Evolutionary conservation across 1,140 invertebrate species (phyloP), one percentile per base, ranked within the genome.

Genomic region (Heterodera carotae): DNA sequence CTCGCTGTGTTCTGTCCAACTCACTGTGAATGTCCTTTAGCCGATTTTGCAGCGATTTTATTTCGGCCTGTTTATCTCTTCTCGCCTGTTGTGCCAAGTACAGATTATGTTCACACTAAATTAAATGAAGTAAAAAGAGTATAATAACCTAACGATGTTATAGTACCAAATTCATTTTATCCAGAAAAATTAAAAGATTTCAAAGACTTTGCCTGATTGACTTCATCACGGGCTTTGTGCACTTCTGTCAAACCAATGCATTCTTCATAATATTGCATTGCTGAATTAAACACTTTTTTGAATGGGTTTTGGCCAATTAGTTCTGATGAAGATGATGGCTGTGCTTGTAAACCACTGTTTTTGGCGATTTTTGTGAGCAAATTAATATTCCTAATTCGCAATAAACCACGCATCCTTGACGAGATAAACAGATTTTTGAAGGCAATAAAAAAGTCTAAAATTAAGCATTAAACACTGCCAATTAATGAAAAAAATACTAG

Each of bases 11-110:
- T 81, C 91, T 91, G 78, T 92, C 91, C 86, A 93, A 89, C 84
- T 93, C 92, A 2, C 89, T 88, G 80, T 91, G 90, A 3, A 93
- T 88, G 53, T 91, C 91, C 82, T 92, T 91, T 10, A 93, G 85
- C 69, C 91, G 89, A 27, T 88, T 87, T 77, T 93, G 92, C 12
- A 92, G 88, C 15, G 84, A 82, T 12, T 89, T 87, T 29, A 93
- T 80, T 78, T 90, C 86, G 15, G 88, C 86, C 39, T 91, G 91
- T 25, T 90, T 86, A 29, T 91, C 89, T 62, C 92, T 87, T 56
- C 92, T 86, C 36, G 27, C 56, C 67, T 77, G 83, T 64, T 73
- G 72, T 22, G 82, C 60, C 25, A 48, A n/a, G 59, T 59, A 66
- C 69, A 72, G 75, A 18, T 34, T 27, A 33, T 29, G 7, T 75